Evolutionary conservation across 2,888 invertebrate genomes (phyloP), one percentile per base, ranked within the genome.

Genomic region (Parasteatoda lunata): DNA sequence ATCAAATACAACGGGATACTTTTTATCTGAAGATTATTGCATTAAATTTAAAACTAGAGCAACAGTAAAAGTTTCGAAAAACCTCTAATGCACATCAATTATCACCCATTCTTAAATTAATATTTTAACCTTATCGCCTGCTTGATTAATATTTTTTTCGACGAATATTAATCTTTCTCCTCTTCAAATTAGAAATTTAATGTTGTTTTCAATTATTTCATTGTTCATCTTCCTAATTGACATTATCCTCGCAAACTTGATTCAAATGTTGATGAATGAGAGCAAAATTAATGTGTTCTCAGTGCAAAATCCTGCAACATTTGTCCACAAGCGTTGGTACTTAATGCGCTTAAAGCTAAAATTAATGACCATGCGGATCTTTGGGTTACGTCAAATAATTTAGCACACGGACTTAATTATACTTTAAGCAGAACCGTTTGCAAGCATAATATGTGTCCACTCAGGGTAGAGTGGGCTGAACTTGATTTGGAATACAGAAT

Each of bases 351-450:
- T 69, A 84, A 84, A 84, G 78, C 84, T 78, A 59, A 84, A 84
- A 84, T 84, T 84, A 84, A 84, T 84, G 84, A 78, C 73, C 78
- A 52, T 59, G 30, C 78, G 52, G 77, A 73, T 84, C 73, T 75
- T 84, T 72, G 78, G 84, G 84, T 78, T 73, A 84, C 78, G 73
- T 84, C 78, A 84, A 84, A 84, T 75, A 84, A 84, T 84, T 84
- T 84, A 78, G 75, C 78, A 78, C 72, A 78, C 78, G 69, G 73
- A 84, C 84, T 84, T 84, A 84, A 84, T 84, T 84, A 84, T 78
- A 78, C 77, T 84, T 78, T 78, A 78, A 84, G 78, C 54, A 70
- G 30, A 52, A 64, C 77, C 83, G 52, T 71, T 83, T 71, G 49
- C 11, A 64, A 9, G 48, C 51, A 64, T 47, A 59, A 54, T 64